A percentile compares a stretch with the other conserved stretches of the same genome.
Conservation (phyloP, 1,140 invertebrate species). For the Streblospio benedicti region DNA sequence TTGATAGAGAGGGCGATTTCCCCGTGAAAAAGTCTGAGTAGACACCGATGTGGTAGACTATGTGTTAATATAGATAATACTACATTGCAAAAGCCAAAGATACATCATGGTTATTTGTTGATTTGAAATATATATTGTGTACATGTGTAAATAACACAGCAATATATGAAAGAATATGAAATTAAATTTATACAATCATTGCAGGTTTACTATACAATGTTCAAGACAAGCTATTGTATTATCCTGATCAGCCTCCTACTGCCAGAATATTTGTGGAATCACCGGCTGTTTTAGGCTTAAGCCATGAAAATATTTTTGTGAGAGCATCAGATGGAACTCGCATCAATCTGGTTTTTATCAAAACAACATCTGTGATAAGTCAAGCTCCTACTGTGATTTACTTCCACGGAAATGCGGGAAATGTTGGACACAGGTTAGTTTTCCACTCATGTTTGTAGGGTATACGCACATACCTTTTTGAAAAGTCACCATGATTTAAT, state of each 20-base stretch:
- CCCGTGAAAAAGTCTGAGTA: too few relatives aligned
- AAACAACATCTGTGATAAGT: too few relatives aligned
- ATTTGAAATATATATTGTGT: too few relatives aligned
- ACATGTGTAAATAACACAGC: background rate
- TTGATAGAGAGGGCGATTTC: too few relatives aligned
- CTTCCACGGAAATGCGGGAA: slow-evolving; percentile 92
- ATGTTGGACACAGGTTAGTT: slow-evolving; percentile 78
- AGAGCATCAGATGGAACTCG: slow-evolving; percentile 66
- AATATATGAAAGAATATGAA: background rate
- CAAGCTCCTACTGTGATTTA: slow-evolving; percentile 73
- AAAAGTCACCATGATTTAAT: background rate
- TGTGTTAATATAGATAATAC: too few relatives aligned
- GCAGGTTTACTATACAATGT: slow-evolving; percentile 61
- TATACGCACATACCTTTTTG: too few relatives aligned
- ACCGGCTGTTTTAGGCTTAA: slow-evolving; percentile 71
- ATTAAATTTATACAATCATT: slow-evolving; percentile 13
- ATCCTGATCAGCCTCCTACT: slow-evolving; percentile 77
- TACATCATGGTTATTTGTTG: too few relatives aligned
- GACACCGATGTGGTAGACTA: too few relatives aligned
- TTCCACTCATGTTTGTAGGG: background rate
- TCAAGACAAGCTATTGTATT: slow-evolving; percentile 77
- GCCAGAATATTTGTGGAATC: slow-evolving; percentile 76
- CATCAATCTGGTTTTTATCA: slow-evolving; percentile 78
- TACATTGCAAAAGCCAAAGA: too few relatives aligned
- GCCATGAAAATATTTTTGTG: slow-evolving; percentile 65